A percentile compares a stretch with the other conserved stretches of the same genome.
phyloP scores from a whole-genome alignment of 2,797 vertebrate species.

The Danionella dracula region DNA sequence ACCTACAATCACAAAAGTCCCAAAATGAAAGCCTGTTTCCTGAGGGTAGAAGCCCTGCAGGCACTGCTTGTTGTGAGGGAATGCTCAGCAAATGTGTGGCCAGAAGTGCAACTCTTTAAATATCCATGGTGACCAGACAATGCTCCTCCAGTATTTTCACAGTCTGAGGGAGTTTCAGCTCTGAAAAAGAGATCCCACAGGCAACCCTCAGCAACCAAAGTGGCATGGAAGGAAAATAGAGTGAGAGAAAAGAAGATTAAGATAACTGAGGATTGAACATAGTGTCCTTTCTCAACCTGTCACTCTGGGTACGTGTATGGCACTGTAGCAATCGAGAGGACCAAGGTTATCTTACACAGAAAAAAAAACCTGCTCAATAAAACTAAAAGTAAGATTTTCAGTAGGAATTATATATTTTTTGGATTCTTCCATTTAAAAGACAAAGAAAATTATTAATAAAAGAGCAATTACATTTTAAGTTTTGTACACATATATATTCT shows the following conservation, averaged over 20 bases:
- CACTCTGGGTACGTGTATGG: not conserved
- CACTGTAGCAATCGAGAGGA: too few relatives aligned
- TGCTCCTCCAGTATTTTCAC: slow-evolving; percentile 34
- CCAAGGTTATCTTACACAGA: too few relatives aligned
- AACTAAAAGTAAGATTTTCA: too few relatives aligned
- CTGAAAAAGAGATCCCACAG: not conserved
- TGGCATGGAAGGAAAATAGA: slow-evolving; percentile 2
- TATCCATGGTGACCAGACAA: slow-evolving; percentile 38
- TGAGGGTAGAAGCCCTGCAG: not conserved
- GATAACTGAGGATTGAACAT: slow-evolving; percentile 5
- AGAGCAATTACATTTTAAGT: too few relatives aligned
- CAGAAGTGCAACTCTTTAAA: slow-evolving; percentile 15
- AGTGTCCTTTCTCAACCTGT: not conserved
- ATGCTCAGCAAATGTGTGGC: slow-evolving; percentile 10
- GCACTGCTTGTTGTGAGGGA: not conserved
- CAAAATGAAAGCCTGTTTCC: not conserved
- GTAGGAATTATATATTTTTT: too few relatives aligned
- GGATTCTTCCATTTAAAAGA: too few relatives aligned
- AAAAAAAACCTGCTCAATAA: too few relatives aligned
- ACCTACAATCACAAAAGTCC: not conserved
- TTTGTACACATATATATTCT: too few relatives aligned
- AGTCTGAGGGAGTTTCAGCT: not conserved
- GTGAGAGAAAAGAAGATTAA: not conserved
- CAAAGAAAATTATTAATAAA: too few relatives aligned
- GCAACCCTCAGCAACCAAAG: not conserved